Base-by-base conservation (phyloP, 2,797 vertebrate species). In the Babyrousa celebensis region DNA sequence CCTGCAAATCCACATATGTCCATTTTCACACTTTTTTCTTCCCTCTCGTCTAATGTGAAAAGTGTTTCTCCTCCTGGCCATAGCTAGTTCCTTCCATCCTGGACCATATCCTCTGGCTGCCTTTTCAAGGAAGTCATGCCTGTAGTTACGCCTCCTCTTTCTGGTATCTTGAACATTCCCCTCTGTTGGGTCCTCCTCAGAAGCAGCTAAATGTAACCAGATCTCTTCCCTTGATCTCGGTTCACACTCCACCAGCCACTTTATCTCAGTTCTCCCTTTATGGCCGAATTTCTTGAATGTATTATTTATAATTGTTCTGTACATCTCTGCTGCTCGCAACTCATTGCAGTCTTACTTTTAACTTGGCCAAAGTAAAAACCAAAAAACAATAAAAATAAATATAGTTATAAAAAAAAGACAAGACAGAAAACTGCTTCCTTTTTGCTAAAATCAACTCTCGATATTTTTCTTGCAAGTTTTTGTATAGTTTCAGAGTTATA, bases 151-250 rank as follows among this genome's bases (percentile, higher is more conserved):
- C 16, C 40, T 68, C n/a, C 1, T 58, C 15, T 79, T 68, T 40
- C 43, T 9, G 29, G 27, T 77, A 32, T 71, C 83, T 82, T 82
- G 82, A 70, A 71, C 18, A 71, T 29, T 62, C 16, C 0, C n/a
- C 14, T 91, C 18, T n/a, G 12, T 68, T 32, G 54, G 27, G 32
- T 58, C 43, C 72, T 91, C 77, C 62, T 68, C 20, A 23, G 25
- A 65, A 92, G 16, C 18, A 60, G 67, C 48, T 32, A 72, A 83
- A 79, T 40, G 52, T 15, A 23, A 32, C 15, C 18, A 84, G 72
- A 71, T 79, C 11, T 84, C 54, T 91, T 77, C 62, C 74, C 68
- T 83, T 83, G 32, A 70, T 91, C 83, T 91, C 63, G 43, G 62
- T 12, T 29, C 4, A 68, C 4, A 5, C 9, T 84, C 36, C 58